phyloP scores from a whole-genome alignment of 2,113 vertebrate species.

The Phrynosoma platyrhinos region DNA sequence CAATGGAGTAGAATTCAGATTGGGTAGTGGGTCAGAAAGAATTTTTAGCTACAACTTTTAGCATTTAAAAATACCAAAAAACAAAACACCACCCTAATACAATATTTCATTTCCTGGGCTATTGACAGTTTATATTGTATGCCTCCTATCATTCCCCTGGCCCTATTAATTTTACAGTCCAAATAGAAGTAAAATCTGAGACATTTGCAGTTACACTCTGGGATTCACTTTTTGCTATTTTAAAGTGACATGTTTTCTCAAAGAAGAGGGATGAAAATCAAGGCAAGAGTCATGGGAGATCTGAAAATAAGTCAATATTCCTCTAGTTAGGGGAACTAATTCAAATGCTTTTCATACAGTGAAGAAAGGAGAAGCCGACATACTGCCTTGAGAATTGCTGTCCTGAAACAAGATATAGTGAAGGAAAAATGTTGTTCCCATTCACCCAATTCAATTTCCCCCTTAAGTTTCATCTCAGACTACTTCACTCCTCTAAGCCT shows the following conservation, averaged over 20 bases:
- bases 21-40: background rate
- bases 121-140: background rate
- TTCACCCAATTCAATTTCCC: slow-evolving; percentile 63
- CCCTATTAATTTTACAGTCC: background rate
- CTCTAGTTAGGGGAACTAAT: slow-evolving; percentile 48
- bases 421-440: background rate
- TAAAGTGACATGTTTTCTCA: slow-evolving; percentile 13
- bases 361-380: slow-evolving; percentile 64
- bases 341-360: slow-evolving; percentile 57
- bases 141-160: background rate
- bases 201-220: slow-evolving; percentile 17
- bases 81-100: background rate
- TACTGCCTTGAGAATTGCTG: slow-evolving; percentile 51
- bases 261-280: slow-evolving; percentile 1
- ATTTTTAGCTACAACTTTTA: background rate
- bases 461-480: slow-evolving; percentile 59
- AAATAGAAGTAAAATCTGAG: background rate
- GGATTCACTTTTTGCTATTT: slow-evolving; percentile 18
- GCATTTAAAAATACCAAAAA: too few species aligned
- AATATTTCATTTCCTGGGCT: slow-evolving; percentile 6
- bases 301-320: slow-evolving; percentile 69
- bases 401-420: slow-evolving; percentile 42
- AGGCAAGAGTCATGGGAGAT: slow-evolving; percentile 35
- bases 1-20: background rate
- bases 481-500: slow-evolving; percentile 39